A percentile compares a stretch with the other conserved stretches of the same genome.
Conservation (phyloP, 1,140 invertebrate species). For the Lucilia sericata region DNA sequence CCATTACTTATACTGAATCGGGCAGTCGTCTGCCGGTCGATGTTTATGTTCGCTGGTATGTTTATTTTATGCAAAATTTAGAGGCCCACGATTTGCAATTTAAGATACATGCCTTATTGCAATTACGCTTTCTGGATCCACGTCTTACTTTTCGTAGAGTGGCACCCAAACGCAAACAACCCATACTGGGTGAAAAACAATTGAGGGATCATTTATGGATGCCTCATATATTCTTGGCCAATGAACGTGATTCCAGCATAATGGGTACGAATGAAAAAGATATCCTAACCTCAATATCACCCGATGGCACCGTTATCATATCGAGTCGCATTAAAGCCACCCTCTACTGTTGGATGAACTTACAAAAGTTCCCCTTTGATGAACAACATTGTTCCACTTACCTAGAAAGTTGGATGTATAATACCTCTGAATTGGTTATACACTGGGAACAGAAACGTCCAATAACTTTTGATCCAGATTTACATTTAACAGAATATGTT, state of each 20-base stretch:
- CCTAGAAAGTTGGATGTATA: slow-evolving; percentile 87
- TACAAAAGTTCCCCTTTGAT: slow-evolving; percentile 89
- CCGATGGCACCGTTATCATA: slow-evolving; percentile 80
- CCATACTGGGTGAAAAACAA: slow-evolving; percentile 78
- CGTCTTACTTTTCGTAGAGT: slow-evolving; percentile 76
- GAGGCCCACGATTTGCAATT: slow-evolving; percentile 86
- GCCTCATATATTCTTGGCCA: slow-evolving; percentile 83
- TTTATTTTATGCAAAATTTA: slow-evolving; percentile 82
- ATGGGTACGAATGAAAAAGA: slow-evolving; percentile 80
- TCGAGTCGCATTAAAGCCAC: slow-evolving; percentile 81
- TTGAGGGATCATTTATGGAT: slow-evolving; percentile 82
- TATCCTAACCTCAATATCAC: slow-evolving; percentile 80
- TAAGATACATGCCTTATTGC: slow-evolving; percentile 82
- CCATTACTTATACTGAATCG: slow-evolving; percentile 68
- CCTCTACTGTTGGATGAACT: slow-evolving; percentile 83
- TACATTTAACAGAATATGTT: slow-evolving; percentile 87
- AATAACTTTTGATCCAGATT: slow-evolving; percentile 78
- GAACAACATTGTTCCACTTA: slow-evolving; percentile 82
- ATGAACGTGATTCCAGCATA: slow-evolving; percentile 79
- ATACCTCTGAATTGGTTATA: slow-evolving; percentile 78
- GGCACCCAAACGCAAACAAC: slow-evolving; percentile 73
- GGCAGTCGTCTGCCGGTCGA: slow-evolving; percentile 70
- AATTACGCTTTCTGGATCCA: slow-evolving; percentile 80
- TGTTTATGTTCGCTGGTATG: slow-evolving; percentile 77
- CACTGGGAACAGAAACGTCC: slow-evolving; percentile 81